Evolutionary conservation across 1,140 invertebrate species (phyloP), one percentile per base, ranked within the genome.

Genomic region (Rhagoletis pomonella): DNA sequence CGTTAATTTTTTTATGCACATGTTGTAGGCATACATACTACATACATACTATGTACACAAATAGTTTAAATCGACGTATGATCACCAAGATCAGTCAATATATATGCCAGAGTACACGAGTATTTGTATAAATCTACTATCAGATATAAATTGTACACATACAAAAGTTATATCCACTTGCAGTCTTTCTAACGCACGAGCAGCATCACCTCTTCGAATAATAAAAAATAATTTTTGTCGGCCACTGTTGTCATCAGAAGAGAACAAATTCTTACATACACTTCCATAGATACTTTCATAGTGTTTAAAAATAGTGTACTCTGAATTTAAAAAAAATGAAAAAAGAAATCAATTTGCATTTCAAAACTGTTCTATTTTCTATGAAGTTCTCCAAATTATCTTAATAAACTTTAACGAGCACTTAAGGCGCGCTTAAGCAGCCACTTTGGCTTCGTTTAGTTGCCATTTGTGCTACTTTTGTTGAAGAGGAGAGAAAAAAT

Each of bases 321-420:
- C 60, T 62, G 58, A 59, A 6, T n/a, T n/a, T 6, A 59, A 59
- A 6, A 59, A 59, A 62, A 62, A 62, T 12, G 60, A 73, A 42
- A 44, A 39, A 47, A 73, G 67, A 47, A 19, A 55, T 81, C 6
- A 55, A 55, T 81, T 81, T 81, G 73, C 44, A 29, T 81, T 81
- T 67, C 55, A 81, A 81, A 69, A 81, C n/a, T 67, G 19, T 67
- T 67, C 64, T 12, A 55, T n/a, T 81, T 81, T 81, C 73, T 81
- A 10, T 81, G 47, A 81, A 55, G 73, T 81, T 55, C 73, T 19
- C 47, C 73, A 81, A 81, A 81, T 81, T 50, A 81, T 81, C 47
- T 81, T 81, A 81, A 81, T 81, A 81, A 81, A 81, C 47, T 81
- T 81, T 81, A 58, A 58, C n/a, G 73, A 81, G 73, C 73, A 81